phyloP scores from a whole-genome alignment of 1,140 invertebrate genomes.

The Sitobion miscanthi region DNA sequence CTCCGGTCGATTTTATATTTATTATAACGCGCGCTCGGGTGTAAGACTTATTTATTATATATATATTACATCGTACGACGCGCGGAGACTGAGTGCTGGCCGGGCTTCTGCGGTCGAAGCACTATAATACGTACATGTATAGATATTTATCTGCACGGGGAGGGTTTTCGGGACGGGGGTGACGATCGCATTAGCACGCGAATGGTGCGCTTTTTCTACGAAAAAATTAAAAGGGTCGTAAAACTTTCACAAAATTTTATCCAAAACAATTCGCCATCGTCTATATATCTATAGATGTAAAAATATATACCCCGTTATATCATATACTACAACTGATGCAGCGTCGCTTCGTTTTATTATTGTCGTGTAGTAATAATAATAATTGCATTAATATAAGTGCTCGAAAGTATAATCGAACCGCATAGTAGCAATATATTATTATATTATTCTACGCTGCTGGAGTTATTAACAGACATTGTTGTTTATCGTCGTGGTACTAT shows the following conservation, averaged over 20 bases:
- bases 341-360: neutral
- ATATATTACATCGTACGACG: neutral
- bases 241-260: neutral
- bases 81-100: neutral
- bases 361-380: neutral
- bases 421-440: neutral
- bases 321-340: neutral
- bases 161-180: neutral
- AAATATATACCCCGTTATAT: neutral
- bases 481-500: neutral
- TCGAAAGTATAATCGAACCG: neutral
- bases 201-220: neutral
- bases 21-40: neutral
- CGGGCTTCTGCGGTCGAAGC: neutral
- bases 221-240: slow-evolving; percentile 31
- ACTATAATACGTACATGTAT: neutral
- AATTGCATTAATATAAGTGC: slow-evolving; percentile 26
- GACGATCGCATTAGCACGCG: neutral
- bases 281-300: neutral
- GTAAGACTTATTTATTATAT: neutral
- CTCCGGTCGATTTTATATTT: slow-evolving; percentile 11
- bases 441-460: neutral
- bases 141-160: neutral
- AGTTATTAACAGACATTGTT: neutral
- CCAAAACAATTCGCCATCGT: neutral